Base-by-base conservation (phyloP, 2,888 invertebrate species). In the Dryomyza anilis region DNA sequence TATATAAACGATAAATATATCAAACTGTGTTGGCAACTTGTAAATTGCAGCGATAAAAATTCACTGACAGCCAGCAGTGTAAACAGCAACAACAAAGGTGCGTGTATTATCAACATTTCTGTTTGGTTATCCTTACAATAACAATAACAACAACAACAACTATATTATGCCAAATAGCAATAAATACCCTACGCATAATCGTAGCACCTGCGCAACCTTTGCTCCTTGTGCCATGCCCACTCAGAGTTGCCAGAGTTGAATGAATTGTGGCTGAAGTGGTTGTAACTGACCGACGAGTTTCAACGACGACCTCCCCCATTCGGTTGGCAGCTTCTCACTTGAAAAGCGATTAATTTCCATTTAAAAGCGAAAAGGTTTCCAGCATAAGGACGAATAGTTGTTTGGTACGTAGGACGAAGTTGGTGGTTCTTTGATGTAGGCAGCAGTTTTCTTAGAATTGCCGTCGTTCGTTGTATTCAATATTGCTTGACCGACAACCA, bases 291-390 rank as follows among this genome's bases (percentile, higher is more conserved):
- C n/a, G n/a, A n/a, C n/a, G n/a, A n/a, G n/a, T n/a, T n/a, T n/a
- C n/a, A n/a, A n/a, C n/a, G n/a, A n/a, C n/a, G n/a, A n/a, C n/a
- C n/a, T n/a, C n/a, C n/a, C 3, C 14, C 21, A 12, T 46, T 21
- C 1, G 16, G n/a, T 12, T 46, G 3, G 39, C 36, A 25, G 56
- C 10, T 30, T 62, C 62, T 63, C 71, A 71, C 71, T 75, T 71
- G 77, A 78, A 76, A 76, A 76, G 69, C 77, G 76, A 76, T 76
- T 78, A 78, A 78, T 76, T 74, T 77, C 74, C 76, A 76, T 78
- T 76, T 77, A 77, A 72, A 74, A 72, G 25, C 29, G 25, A 61
- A 39, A 23, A 52, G 53, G 52, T 39, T 43, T 27, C 6, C 55
- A 12, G 39, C 3, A 5, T 2, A 7, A 7, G 39, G 39, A n/a